Base-by-base conservation (phyloP, 2,797 vertebrate genomes). In the Odontamblyopus rebecca region DNA sequence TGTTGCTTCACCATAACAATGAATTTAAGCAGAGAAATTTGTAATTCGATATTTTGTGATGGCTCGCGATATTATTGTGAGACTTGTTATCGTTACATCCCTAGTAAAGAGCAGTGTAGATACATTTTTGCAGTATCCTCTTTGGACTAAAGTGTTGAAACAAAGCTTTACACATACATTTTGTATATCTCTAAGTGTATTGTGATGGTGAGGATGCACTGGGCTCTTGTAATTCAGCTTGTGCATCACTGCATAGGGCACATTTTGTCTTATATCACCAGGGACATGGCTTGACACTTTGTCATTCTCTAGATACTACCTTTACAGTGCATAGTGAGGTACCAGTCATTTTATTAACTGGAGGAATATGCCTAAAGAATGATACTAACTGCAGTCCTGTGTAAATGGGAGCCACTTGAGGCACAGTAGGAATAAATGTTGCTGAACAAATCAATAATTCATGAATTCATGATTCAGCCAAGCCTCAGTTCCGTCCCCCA, bases 321-420 rank as follows among this genome's bases (percentile, higher is more conserved):
- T 82, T 88, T 79, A 78, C 56, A 74, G 64, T 74, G 66, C 62
- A 81, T 87, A 89, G 86, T 27, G 79, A 85, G 77, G 68, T 62
- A 68, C 65, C 75, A 81, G 85, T 84, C 63, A 83, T 88, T 81
- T 87, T 88, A 87, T 89, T 86, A 76, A 72, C 74, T 82, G 70
- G 70, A 88, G 69, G 74, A 88, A 77, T 84, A 82, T 77, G 82
- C 78, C 73, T 74, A 73, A 81, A 84, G 81, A 72, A 32, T 76
- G 66, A 30, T 9, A 27, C 72, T 81, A 69, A 80, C 84, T 83
- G 66, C 74, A 83, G 71, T 76, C 68, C 72, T 26, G 27, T 65
- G 71, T 69, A 75, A 81, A 71, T 56, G 48, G 63, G 75, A 60
- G 35, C 76, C 79, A 68, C 61, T 71, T 41, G 50, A 51, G 71